Evolutionary conservation across 53 echinoderm and acorn worm genomes (phyloP).

Genomic region (Arbacia lixula): DNA sequence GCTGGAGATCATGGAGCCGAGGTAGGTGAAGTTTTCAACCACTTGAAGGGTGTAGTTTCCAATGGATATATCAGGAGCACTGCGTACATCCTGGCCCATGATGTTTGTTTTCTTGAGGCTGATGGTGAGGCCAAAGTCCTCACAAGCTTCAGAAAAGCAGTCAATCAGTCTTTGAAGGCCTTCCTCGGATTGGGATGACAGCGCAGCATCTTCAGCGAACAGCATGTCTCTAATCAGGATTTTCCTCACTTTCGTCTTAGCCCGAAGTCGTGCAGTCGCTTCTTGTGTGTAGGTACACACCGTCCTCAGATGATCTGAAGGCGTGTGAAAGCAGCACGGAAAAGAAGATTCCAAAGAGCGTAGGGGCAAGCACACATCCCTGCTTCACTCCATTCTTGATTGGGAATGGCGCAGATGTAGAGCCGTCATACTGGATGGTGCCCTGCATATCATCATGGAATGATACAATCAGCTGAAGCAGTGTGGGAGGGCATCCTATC

Average conservation of each 20-base stretch:
- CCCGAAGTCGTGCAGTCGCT: too few species aligned
- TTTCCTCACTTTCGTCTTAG: too few species aligned
- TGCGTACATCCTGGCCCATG: constrained; percentile 21
- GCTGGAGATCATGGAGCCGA: constrained; percentile 52
- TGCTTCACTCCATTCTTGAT: constrained; percentile 74
- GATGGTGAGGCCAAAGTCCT: constrained; percentile 70
- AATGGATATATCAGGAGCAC: constrained; percentile 48
- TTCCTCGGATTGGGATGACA: constrained; percentile 42
- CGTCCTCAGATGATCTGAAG: constrained; percentile 36
- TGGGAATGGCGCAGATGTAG: too few species aligned
- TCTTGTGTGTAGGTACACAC: constrained; percentile 65
- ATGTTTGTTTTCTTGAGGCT: constrained; percentile 76
- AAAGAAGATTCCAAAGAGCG: constrained; percentile 72
- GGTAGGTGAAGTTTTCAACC: constrained; percentile 58
- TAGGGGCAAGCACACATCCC: constrained; percentile 75
- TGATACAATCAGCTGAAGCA: constrained; percentile 36
- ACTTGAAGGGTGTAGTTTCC: constrained; percentile 21
- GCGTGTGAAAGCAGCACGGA: constrained; percentile 56
- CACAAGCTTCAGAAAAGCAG: constrained; percentile 55
- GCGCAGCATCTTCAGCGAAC: constrained; percentile 64
- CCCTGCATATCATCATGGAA: constrained; percentile 63
- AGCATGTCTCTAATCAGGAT: constrained; percentile 62
- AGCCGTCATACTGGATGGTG: too few species aligned
- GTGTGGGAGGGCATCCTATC: constrained; percentile 61
- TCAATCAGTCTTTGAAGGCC: constrained; percentile 59